Base-by-base conservation (phyloP, 2,113 vertebrate species). In the Pyrgilauda ruficollis region DNA sequence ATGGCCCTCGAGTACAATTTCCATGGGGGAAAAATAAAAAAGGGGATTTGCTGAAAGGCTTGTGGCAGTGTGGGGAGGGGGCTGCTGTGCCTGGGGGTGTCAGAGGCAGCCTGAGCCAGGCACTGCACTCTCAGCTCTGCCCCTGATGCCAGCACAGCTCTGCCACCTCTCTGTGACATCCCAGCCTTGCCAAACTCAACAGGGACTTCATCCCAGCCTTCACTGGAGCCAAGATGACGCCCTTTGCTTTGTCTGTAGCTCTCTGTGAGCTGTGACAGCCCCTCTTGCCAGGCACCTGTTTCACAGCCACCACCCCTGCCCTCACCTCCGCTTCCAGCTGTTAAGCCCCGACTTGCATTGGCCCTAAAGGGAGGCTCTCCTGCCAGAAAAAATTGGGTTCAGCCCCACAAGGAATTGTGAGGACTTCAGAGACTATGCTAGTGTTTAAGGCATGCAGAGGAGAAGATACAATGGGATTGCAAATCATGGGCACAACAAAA, bases 201-300 rank as follows among this genome's bases (percentile, higher is more conserved):
- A 76, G 84, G 86, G 90, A 86, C 80, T 86, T 41, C 27, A 19
- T 69, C 68, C 61, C 2, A 3, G 83, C 59, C 30, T 63, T 46
- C 11, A 22, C 5, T 3, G 5, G 27, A 37, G 79, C 70, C 90
- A 91, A 43, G 74, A 37, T 2, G 4, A 26, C 85, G 84, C 59
- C 72, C 76, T 89, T 85, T 41, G 68, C 58, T 50, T 68, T 3
- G 5, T 0, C 49, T 43, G 80, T 4, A 26, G 77, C 58, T 64
- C 76, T 4, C 13, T 5, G 56, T 4, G 76, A 49, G 63, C 72
- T 76, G 35, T 33, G 67, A 52, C 15, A 14, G 49, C 26, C 23
- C 30, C 47, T 78, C 76, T 61, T 47, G 64, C 83, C 85, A 95
- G 91, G 93, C 89, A 94, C 87, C 87, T 94, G 89, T 61, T 69